phyloP scores from a whole-genome alignment of 2,888 invertebrate species.

The Hirtodrosophila alboralis region DNA sequence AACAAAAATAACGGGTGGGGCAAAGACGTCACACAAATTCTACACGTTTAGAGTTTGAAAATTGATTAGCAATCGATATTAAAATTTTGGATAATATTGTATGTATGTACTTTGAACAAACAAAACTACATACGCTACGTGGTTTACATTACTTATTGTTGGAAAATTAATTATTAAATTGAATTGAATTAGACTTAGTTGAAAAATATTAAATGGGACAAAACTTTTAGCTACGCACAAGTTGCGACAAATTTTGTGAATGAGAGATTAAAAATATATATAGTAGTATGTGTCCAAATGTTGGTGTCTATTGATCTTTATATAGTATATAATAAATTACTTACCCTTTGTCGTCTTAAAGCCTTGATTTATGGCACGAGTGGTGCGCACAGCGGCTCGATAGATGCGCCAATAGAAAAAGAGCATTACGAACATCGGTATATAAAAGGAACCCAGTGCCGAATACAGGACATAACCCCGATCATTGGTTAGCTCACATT shows the following conservation, averaged over 20 bases:
- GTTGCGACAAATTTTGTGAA: constrained; percentile 62
- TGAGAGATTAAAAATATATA: constrained; percentile 48
- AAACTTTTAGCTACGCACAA: constrained; percentile 73
- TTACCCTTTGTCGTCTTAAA: constrained; percentile 93
- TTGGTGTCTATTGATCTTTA: constrained; percentile 21
- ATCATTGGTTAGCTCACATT: constrained; percentile 96
- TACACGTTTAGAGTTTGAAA: constrained; percentile 71
- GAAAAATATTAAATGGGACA: constrained; percentile 59
- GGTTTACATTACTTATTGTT: constrained; percentile 59
- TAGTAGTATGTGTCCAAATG: constrained; percentile 62
- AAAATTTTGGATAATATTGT: constrained; percentile 52
- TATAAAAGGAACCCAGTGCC: constrained; percentile 98
- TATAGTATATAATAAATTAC: constrained; percentile 37
- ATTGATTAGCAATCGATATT: constrained; percentile 60
- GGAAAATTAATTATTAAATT: constrained; percentile 37
- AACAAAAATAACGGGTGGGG: constrained; percentile 41
- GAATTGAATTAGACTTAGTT: constrained; percentile 39
- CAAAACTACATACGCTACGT: constrained; percentile 71
- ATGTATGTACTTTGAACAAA: constrained; percentile 46
- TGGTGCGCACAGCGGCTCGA: constrained; percentile 95
- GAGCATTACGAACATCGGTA: constrained; percentile 98
- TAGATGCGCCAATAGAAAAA: constrained; percentile 99
- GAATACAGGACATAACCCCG: constrained; percentile 98
- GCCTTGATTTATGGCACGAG: constrained; percentile 96
- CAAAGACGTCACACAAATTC: constrained; percentile 73